Evolutionary conservation across 2,888 invertebrate genomes (phyloP).

Genomic region (Gryllus longicercus): DNA sequence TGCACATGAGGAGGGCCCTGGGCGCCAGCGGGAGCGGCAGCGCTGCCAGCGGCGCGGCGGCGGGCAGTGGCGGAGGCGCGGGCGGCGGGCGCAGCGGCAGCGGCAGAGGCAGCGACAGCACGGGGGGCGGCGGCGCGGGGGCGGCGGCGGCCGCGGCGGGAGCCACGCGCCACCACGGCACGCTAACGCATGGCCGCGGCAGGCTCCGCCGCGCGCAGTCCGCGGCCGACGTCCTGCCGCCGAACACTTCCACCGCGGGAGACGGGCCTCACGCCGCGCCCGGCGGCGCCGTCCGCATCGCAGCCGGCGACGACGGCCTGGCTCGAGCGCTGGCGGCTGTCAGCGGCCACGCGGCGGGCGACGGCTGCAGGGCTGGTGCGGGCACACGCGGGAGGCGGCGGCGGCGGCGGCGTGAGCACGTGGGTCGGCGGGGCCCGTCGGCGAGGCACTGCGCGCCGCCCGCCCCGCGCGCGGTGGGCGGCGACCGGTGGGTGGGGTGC

Average conservation of each 20-base stretch:
- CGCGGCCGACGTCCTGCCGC: constrained; percentile 20
- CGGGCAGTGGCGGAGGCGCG: not conserved
- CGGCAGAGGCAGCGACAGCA: not conserved
- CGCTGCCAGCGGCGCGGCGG: not conserved
- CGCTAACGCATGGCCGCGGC: constrained; percentile 19
- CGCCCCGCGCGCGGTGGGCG: too few species aligned
- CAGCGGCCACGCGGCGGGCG: not conserved
- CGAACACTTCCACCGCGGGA: not conserved
- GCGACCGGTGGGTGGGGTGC: too few species aligned
- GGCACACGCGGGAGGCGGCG: not conserved
- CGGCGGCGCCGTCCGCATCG: not conserved
- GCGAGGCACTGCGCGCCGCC: too few species aligned
- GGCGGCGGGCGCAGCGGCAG: not conserved
- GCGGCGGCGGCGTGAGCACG: not conserved
- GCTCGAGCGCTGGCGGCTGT: not conserved
- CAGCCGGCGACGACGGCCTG: not conserved
- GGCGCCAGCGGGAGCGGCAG: not conserved
- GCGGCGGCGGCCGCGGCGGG: not conserved
- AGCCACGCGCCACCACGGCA: constrained; percentile 11
- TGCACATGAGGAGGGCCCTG: not conserved
- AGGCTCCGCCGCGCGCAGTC: constrained; percentile 21
- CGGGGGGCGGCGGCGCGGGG: not conserved
- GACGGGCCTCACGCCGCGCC: not conserved
- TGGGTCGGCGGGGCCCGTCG: not conserved
- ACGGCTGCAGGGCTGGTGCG: not conserved